phyloP scores from a whole-genome alignment of 1,140 invertebrate species.

The Drosophila tropicalis region DNA sequence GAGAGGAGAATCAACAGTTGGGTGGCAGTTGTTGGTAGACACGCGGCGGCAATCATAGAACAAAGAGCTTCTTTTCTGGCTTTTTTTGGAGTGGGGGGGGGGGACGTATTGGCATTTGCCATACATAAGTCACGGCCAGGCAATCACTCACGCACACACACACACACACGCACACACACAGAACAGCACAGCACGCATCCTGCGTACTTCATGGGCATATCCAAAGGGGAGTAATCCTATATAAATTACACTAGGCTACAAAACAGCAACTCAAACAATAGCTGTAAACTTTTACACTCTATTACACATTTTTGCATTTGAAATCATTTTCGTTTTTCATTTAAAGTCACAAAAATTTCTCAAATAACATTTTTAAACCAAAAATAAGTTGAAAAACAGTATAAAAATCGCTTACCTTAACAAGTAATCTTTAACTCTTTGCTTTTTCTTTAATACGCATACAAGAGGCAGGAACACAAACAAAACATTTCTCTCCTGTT shows the following conservation, averaged over 20 bases:
- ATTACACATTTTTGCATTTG: too few species aligned
- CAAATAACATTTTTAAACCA: too few species aligned
- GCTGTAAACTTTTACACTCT: too few species aligned
- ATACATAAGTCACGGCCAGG: constrained; percentile 69
- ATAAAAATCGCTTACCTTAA: too few species aligned
- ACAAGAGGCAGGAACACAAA: too few species aligned
- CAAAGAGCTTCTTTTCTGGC: constrained; percentile 39
- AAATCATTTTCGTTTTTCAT: too few species aligned
- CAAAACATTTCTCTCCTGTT: too few species aligned
- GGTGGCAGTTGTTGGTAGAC: constrained; percentile 12
- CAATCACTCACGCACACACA: constrained; percentile 44
- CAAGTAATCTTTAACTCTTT: too few species aligned
- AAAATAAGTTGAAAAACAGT: too few species aligned
- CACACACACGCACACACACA: constrained; percentile 2
- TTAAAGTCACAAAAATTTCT: too few species aligned
- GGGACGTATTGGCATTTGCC: constrained; percentile 46
- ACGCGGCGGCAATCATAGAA: not conserved
- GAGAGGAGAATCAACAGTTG: constrained; percentile 70
- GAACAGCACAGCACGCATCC: constrained; percentile 1
- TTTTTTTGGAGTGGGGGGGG: not conserved
- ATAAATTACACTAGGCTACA: not conserved
- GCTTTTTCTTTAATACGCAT: too few species aligned
- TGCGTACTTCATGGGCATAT: constrained; percentile 2
- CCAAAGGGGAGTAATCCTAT: not conserved
- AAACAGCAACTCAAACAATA: not conserved